Conservation (phyloP, 2,113 vertebrate species). For the Cololabis saira region DNA sequence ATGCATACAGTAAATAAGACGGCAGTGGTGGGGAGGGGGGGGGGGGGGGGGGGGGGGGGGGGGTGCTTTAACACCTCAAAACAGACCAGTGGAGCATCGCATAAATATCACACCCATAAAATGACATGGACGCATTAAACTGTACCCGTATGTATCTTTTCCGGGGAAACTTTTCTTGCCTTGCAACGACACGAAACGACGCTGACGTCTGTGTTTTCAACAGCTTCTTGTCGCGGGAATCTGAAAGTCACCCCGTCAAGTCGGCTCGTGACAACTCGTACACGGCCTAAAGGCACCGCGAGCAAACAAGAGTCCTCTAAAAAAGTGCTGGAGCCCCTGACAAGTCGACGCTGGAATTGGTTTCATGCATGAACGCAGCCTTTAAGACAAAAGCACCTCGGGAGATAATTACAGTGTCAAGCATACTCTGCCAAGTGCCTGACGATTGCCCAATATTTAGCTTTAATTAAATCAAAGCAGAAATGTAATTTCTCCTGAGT, state of each 20-base stretch:
- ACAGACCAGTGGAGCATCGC: slow-evolving; percentile 21
- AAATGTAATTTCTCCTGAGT: slow-evolving; percentile 85
- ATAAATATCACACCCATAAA: slow-evolving; percentile 41
- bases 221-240: slow-evolving; percentile 20
- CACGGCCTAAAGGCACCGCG: slow-evolving; percentile 55
- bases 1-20: slow-evolving; percentile 65
- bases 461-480: slow-evolving; percentile 87
- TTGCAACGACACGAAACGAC: slow-evolving; percentile 18
- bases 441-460: slow-evolving; percentile 85
- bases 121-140: background rate
- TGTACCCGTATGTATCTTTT: background rate
- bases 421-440: slow-evolving; percentile 76
- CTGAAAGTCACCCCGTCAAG: slow-evolving; percentile 16
- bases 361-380: slow-evolving; percentile 83
- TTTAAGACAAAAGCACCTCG: slow-evolving; percentile 86
- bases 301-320: slow-evolving; percentile 60
- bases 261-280: slow-evolving; percentile 41
- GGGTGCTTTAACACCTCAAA: slow-evolving; percentile 49
- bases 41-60: slow-evolving; percentile 13
- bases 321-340: slow-evolving; percentile 67
- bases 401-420: slow-evolving; percentile 87
- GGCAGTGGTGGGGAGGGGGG: slow-evolving; percentile 24
- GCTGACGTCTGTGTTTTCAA: slow-evolving; percentile 57
- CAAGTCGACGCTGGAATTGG: slow-evolving; percentile 78
- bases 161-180: background rate